Evolutionary conservation across 2,888 invertebrate genomes (phyloP).

Genomic region (Lycophotia porphyrea): DNA sequence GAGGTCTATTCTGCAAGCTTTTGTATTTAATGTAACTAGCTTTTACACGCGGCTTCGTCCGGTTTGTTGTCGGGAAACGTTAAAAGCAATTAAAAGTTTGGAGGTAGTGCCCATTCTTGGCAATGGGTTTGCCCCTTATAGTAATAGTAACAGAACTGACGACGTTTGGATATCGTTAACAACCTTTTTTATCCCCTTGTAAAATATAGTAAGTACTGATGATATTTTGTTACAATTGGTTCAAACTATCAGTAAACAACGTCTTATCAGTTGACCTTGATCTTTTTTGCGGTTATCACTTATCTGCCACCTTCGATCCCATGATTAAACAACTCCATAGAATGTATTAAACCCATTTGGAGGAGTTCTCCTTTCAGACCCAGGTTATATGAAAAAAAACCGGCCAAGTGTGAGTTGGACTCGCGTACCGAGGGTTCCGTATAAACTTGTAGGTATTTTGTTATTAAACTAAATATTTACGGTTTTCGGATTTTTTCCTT

Average conservation of each 20-base stretch:
- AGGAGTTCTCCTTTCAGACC: background rate
- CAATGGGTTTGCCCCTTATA: background rate
- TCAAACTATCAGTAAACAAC: background rate
- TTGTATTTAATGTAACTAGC: background rate
- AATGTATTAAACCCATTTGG: background rate
- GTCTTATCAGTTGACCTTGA: slow-evolving; percentile 36
- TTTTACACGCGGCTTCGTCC: background rate
- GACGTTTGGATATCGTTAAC: background rate
- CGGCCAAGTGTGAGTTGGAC: no score
- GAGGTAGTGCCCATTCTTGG: background rate
- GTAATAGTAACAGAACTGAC: background rate
- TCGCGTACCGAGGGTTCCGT: no score
- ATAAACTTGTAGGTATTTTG: no score
- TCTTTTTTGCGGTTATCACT: background rate
- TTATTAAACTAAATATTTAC: no score
- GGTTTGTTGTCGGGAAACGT: background rate
- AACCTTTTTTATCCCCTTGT: background rate
- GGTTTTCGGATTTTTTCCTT: no score
- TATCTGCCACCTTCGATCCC: slow-evolving; percentile 11
- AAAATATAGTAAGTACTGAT: no score
- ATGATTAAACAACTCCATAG: background rate
- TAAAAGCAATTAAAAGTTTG: background rate
- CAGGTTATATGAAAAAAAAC: background rate
- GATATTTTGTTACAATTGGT: background rate
- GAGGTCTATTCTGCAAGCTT: slow-evolving; percentile 40